phyloP scores from a whole-genome alignment of 2,113 vertebrate species.

The Lipophrys pholis region DNA sequence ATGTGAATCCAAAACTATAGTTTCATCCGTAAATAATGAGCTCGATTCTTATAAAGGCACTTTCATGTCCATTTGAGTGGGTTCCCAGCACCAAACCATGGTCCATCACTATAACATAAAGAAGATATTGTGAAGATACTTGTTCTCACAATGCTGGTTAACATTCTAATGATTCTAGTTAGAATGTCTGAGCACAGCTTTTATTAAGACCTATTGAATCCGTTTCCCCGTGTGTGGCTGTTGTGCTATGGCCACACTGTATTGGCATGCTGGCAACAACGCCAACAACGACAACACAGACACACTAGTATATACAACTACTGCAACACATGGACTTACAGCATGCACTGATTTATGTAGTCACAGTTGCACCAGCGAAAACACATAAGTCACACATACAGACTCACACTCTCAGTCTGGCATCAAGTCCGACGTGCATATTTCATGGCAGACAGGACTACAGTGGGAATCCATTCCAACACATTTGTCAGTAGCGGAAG shows the following conservation, averaged over 20 bases:
- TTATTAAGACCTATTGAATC: conserved; percentile 51
- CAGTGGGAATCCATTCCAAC: conserved; percentile 2
- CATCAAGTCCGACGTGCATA: background rate
- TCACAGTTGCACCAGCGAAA: background rate
- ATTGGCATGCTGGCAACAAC: conserved; percentile 3
- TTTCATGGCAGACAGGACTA: conserved; percentile 1
- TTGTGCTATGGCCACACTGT: too few species aligned
- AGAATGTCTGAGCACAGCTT: conserved; percentile 5
- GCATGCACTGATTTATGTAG: background rate
- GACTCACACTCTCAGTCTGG: background rate
- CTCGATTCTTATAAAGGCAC: too few species aligned
- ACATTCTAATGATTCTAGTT: conserved; percentile 38
- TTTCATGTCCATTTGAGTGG: too few species aligned
- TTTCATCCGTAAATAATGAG: too few species aligned
- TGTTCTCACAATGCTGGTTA: conserved; percentile 20
- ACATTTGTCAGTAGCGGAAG: conserved; percentile 12
- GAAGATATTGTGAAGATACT: too few species aligned
- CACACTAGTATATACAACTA: background rate
- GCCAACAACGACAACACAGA: too few species aligned
- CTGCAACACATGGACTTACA: background rate
- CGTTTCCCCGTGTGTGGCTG: conserved; percentile 26
- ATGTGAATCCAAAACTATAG: too few species aligned
- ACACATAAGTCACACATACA: background rate
- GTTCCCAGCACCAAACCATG: too few species aligned
- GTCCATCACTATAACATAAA: too few species aligned